Base-by-base conservation (phyloP, 1,140 invertebrate species). In the Cotesia glomerata region DNA sequence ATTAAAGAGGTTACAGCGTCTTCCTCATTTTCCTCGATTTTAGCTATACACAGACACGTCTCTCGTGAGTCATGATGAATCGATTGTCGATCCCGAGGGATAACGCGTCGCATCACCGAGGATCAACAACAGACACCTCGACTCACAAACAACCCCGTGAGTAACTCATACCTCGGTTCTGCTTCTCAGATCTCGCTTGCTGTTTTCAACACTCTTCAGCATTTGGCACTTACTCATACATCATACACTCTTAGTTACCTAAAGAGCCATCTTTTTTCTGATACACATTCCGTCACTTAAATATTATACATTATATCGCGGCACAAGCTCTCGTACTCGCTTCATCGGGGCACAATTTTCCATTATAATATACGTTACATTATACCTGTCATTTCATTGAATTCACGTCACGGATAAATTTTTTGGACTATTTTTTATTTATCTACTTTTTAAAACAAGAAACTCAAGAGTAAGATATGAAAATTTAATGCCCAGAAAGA, bases 71-170 rank as follows among this genome's bases (percentile, higher is more conserved):
- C 70, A 74, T 80, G 82, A 82, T 82, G 79, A 84, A 86, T 87
- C 81, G 84, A 84, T 84, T 76, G 78, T 76, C 76, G 80, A 86
- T 87, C 84, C 81, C 79, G 68, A 5, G 80, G 84, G 83, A 86
- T 86, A 84, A 86, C 74, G 72, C 77, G 78, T 80, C 81, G 79
- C 78, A 85, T 86, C 81, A 78, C 32, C 73, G 72, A 80, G 83
- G 83, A 85, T 86, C 84, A 84, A 76, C 79, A 45, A 45, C 39
- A 63, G 74, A 71, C 69, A 72, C 73, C 72, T 75, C 71, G 39
- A 62, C 59, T 77, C 54, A 26, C 73, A 70, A 66, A 71, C 63
- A 71, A 68, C 69, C 73, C 56, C 54, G 39, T 64, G 34, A 64
- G 51, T 49, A 52, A 67, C 52, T 39, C 14, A 67, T 49, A 34